phyloP scores from a whole-genome alignment of 2,113 vertebrate species.

The Channa argus region DNA sequence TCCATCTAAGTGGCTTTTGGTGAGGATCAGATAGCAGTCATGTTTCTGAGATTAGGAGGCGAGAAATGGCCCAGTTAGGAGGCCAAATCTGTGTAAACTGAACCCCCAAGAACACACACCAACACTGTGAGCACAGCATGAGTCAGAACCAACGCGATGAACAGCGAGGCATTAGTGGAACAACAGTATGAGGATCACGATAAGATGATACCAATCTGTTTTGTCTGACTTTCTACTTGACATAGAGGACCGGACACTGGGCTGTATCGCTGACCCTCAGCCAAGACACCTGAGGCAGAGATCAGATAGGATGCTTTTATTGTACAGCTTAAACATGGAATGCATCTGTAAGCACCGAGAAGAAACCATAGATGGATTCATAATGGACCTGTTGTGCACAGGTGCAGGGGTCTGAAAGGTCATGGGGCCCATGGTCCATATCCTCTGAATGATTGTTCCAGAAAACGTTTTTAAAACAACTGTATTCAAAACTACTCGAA shows the following conservation, averaged over 20 bases:
- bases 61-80: slow-evolving; percentile 46
- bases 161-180: slow-evolving; percentile 43
- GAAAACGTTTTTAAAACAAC: too few species aligned
- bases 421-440: too few species aligned
- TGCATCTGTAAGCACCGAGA: background rate
- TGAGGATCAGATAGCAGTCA: slow-evolving; percentile 70
- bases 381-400: too few species aligned
- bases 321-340: slow-evolving; percentile 16
- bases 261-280: slow-evolving; percentile 48
- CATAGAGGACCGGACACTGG: slow-evolving; percentile 48
- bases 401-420: too few species aligned
- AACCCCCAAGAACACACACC: slow-evolving; percentile 61
- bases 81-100: slow-evolving; percentile 61
- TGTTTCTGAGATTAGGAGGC: slow-evolving; percentile 68
- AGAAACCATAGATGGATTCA: too few species aligned
- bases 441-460: too few species aligned
- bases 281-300: slow-evolving; percentile 38
- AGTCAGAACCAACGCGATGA: slow-evolving; percentile 8
- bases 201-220: slow-evolving; percentile 67
- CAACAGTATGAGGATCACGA: slow-evolving; percentile 48
- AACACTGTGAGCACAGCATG: slow-evolving; percentile 7
- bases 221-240: slow-evolving; percentile 54
- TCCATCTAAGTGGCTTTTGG: slow-evolving; percentile 65
- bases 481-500: too few species aligned
- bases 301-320: slow-evolving; percentile 47